These are phyloP conservation scores for Ranitomeya imitator DNA, from an alignment of 2,113 vertebrate species.

Conservation along the genomic window DNA sequence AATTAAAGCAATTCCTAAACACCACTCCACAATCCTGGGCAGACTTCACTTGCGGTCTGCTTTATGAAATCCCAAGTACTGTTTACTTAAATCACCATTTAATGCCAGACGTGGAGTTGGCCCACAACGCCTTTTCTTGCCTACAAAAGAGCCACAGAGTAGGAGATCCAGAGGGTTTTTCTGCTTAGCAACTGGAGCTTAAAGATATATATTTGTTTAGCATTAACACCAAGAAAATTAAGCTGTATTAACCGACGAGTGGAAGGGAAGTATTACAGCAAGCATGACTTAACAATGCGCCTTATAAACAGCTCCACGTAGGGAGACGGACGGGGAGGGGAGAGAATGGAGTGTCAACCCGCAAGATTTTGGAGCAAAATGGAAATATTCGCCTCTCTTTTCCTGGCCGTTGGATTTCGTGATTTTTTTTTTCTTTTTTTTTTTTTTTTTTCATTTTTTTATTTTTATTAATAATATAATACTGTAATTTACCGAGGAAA, in stretches of 20 bases:
- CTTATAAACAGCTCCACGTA: conserved; percentile 44
- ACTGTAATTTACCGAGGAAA: conserved; percentile 73
- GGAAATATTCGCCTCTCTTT: conserved; percentile 49
- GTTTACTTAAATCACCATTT: conserved; percentile 54
- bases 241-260: neutral
- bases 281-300: conserved; percentile 43
- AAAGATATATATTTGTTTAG: conserved; percentile 20
- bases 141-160: conserved; percentile 53
- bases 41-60: conserved; percentile 42
- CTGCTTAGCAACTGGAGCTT: conserved; percentile 54
- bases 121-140: conserved; percentile 22
- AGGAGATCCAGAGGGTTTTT: conserved; percentile 38
- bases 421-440: conserved; percentile 40
- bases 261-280: conserved; percentile 56
- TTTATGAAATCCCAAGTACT: conserved; percentile 49
- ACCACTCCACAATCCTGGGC: conserved; percentile 38
- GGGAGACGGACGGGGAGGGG: neutral
- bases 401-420: conserved; percentile 40
- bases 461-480: conserved; percentile 57
- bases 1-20: conserved; percentile 33
- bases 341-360: conserved; percentile 41
- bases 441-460: conserved; percentile 29
- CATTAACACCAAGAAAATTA: conserved; percentile 45
- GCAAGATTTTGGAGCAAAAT: conserved; percentile 38
- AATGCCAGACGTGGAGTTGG: conserved; percentile 31